A percentile compares a stretch with the other conserved stretches of the same genome.
Evolutionary conservation across 2,113 vertebrate species (phyloP).

Genomic region (Pteruthius melanotis): DNA sequence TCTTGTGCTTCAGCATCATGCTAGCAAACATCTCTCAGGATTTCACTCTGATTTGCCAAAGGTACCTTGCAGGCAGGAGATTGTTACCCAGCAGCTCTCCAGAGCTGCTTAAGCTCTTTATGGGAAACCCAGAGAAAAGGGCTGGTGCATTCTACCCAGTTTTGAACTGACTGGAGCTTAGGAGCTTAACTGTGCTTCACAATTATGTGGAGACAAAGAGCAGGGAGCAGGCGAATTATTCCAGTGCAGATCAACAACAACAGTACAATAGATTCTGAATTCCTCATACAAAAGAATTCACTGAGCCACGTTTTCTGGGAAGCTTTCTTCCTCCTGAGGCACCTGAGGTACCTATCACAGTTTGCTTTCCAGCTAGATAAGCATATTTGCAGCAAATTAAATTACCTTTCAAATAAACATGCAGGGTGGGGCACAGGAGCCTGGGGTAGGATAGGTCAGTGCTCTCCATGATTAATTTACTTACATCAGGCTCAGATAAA

Average conservation of each 20-base stretch:
- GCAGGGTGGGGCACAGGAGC: not conserved
- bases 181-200: not conserved
- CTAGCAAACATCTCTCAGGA: not conserved
- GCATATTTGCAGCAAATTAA: not conserved
- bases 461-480: not conserved
- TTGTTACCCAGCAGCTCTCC: not conserved
- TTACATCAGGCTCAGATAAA: not conserved
- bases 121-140: not conserved
- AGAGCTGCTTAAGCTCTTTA: not conserved
- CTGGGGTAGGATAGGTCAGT: not conserved
- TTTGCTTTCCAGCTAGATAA: not conserved
- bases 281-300: not conserved
- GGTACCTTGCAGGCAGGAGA: not conserved
- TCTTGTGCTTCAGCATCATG: not conserved
- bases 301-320: not conserved
- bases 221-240: not conserved
- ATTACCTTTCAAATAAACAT: not conserved
- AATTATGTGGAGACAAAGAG: not conserved
- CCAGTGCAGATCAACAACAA: not conserved
- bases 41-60: not conserved
- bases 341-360: not conserved
- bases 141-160: not conserved
- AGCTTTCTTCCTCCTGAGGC: not conserved
- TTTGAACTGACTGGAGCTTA: not conserved
- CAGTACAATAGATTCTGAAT: not conserved